Evolutionary conservation across 2,113 vertebrate species (phyloP).

Genomic region (Baryphthengus martii): DNA sequence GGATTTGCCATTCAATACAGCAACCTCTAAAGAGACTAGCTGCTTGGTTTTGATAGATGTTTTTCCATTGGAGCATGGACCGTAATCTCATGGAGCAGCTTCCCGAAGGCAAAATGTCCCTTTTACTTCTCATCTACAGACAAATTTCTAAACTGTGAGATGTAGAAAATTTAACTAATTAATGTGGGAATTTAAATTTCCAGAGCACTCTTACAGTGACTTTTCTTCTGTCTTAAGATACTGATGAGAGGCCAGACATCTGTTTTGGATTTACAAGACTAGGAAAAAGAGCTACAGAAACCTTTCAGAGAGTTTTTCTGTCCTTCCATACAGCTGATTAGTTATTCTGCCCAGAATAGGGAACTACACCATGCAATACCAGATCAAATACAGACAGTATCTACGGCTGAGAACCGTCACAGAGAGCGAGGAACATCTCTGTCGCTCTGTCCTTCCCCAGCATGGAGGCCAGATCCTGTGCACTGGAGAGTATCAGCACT

Average conservation of each 20-base stretch:
- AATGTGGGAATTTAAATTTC: background rate
- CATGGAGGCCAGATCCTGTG: background rate
- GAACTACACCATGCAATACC: background rate
- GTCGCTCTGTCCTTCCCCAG: background rate
- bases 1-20: background rate
- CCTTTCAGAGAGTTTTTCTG: background rate
- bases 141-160: background rate
- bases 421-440: background rate
- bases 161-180: background rate
- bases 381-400: background rate
- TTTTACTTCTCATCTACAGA: background rate
- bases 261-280: background rate
- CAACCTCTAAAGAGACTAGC: background rate
- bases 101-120: background rate
- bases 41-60: background rate
- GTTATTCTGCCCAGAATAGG: background rate
- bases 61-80: background rate
- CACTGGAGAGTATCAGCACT: background rate
- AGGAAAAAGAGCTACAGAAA: background rate
- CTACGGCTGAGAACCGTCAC: background rate
- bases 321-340: background rate
- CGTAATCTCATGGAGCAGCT: background rate
- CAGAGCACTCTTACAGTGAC: background rate
- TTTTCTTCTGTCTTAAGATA: background rate
- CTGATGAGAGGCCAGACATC: background rate